Evolutionary conservation across 2,797 vertebrate species (phyloP), one percentile per base, ranked within the genome.

Genomic region (Brotula barbata): DNA sequence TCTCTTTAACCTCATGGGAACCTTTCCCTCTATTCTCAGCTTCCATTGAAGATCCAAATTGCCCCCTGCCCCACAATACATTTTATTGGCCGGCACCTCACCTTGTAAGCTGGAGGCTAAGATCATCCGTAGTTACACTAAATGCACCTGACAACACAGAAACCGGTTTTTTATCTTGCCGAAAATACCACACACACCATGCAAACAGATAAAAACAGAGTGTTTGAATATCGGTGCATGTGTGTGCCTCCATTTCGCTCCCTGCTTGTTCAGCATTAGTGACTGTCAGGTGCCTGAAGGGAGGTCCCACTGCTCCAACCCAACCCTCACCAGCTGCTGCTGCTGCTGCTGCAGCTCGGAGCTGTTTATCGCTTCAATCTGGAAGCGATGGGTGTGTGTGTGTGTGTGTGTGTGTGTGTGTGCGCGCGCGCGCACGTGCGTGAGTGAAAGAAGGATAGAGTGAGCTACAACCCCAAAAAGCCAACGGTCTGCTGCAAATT

Each of bases 221-320:
- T 62, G 41, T 44, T 16, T 43, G 37, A 54, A 23, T 40, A 49
- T 60, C 44, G 50, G 42, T 68, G 40, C 39, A 54, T 64, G 64
- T 34, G 31, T 16, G 36, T 51, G 39, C 58, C 58, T 73, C 56
- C 64, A 78, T 68, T 39, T 63, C n/a, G 1, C 61, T 65, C 48
- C 20, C 60, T 82, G 80, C 77, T 79, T 78, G 77, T 79, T 85
- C 82, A 83, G 81, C 75, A 75, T 80, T 77, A 77, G 67, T 71
- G 69, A 56, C 72, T 71, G 72, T 84, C 70, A 81, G 68, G 67
- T 62, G 74, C 72, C 78, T 60, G 62, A 21, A 73, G 72, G 78
- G 58, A 80, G 65, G 73, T 81, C 78, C 80, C 72, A 73, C 44
- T 31, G 67, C 79, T 68, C 54, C 1, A 66, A 70, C 53, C 73